A percentile compares a stretch with the other conserved stretches of the same genome.
phyloP scores from a whole-genome alignment of 2,888 invertebrate species.

The Caenorhabditis uteleia region DNA sequence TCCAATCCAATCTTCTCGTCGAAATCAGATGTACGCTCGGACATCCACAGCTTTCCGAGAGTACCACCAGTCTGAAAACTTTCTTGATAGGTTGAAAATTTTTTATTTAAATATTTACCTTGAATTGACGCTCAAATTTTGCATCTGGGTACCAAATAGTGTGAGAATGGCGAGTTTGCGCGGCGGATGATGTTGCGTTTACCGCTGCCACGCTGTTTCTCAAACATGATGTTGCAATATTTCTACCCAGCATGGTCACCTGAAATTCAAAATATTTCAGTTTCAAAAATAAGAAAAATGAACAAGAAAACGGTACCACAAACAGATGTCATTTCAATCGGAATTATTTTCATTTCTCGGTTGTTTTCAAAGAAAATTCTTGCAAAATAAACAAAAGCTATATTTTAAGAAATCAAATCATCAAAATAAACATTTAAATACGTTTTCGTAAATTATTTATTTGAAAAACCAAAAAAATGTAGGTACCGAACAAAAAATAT shows the following conservation, averaged over 20 bases:
- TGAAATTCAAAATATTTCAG: not conserved
- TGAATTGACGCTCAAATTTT: conserved; percentile 65
- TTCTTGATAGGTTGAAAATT: no score
- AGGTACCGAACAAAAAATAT: conserved; percentile 6
- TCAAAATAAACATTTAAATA: not conserved
- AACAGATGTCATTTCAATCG: not conserved
- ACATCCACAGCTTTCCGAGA: conserved; percentile 54
- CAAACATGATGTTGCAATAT: conserved; percentile 24
- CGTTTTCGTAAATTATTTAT: no score
- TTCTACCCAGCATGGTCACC: conserved; percentile 38
- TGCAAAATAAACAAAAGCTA: no score
- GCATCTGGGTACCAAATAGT: conserved; percentile 69
- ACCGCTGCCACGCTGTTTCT: conserved; percentile 16
- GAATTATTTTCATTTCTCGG: no score
- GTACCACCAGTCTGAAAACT: conserved; percentile 55
- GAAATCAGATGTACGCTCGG: conserved; percentile 47
- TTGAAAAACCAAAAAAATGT: not conserved
- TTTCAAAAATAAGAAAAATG: not conserved
- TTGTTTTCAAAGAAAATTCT: no score
- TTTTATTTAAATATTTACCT: conserved; percentile 38
- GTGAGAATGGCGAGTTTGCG: conserved; percentile 55
- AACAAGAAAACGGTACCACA: not conserved
- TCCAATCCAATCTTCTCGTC: conserved; percentile 56
- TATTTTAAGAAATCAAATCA: no score
- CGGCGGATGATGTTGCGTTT: conserved; percentile 16